A percentile compares a stretch with the other conserved stretches of the same genome.
phyloP scores from a whole-genome alignment of 2,113 vertebrate species.

The Limnothrissa miodon region DNA sequence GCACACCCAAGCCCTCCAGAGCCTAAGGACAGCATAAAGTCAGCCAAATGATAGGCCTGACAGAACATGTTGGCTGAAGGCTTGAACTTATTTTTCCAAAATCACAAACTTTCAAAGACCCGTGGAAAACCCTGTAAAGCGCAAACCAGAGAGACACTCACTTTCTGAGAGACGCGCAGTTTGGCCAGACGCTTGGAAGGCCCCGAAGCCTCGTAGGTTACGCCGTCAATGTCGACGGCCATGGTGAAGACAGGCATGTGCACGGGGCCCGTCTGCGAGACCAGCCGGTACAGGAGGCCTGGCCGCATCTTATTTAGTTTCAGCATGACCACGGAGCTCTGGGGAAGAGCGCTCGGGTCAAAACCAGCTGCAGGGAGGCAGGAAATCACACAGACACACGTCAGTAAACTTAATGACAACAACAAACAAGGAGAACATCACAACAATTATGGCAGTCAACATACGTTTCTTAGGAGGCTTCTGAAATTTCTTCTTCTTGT shows the following conservation, averaged over 20 bases:
- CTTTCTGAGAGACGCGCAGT: constrained; percentile 92
- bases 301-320: constrained; percentile 92
- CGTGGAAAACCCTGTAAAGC: no score
- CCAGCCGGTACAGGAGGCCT: constrained; percentile 86
- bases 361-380: constrained; percentile 42
- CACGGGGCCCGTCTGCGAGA: constrained; percentile 89
- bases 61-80: not conserved
- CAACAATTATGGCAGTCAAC: not conserved
- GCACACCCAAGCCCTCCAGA: constrained; percentile 86
- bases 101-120: no score
- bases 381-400: not conserved
- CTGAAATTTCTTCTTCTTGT: constrained; percentile 83
- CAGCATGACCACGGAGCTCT: constrained; percentile 94
- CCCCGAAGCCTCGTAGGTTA: constrained; percentile 85
- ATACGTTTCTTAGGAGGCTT: constrained; percentile 91
- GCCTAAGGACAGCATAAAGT: constrained; percentile 70
- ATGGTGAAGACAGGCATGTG: constrained; percentile 95
- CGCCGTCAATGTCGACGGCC: constrained; percentile 89
- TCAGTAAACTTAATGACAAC: not conserved
- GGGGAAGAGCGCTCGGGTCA: constrained; percentile 79
- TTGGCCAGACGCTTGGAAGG: constrained; percentile 92
- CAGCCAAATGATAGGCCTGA: not conserved
- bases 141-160: constrained; percentile 32
- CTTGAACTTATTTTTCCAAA: no score
- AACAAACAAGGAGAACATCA: not conserved